Percentiles rank a stretch among this genome's conserved stretches.
These are phyloP conservation scores for Bombus soroeensis DNA, from an alignment of 1,140 invertebrate genomes.

Conservation along the genomic window DNA sequence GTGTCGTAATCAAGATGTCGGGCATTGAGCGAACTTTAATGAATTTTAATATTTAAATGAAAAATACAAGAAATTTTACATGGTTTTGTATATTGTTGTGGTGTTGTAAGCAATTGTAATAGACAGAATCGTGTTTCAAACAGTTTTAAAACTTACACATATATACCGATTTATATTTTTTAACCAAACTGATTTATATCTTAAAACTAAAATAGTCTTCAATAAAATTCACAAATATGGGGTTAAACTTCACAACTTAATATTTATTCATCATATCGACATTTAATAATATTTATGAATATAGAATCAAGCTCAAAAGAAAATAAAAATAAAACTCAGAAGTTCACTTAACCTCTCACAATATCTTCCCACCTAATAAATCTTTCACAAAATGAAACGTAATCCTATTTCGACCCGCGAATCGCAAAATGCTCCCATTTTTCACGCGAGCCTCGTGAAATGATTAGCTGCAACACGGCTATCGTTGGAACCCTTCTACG, in stretches of 20 bases:
- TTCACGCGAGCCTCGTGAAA: too few species aligned
- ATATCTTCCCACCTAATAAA: neutral
- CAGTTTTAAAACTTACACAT: neutral
- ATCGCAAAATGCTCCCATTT: neutral
- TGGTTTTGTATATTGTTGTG: neutral
- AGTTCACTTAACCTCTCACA: neutral
- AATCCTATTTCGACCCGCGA: accelerated
- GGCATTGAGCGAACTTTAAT: neutral
- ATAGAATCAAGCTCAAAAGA: neutral
- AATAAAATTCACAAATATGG: too few species aligned
- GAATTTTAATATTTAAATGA: neutral
- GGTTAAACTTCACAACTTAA: too few species aligned
- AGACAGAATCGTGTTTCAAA: neutral
- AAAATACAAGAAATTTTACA: neutral
- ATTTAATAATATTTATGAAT: neutral
- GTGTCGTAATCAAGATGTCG: too few species aligned
- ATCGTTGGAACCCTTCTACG: neutral
- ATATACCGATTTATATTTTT: too few species aligned
- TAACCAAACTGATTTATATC: too few species aligned
- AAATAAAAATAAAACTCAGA: neutral
- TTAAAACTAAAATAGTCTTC: too few species aligned
- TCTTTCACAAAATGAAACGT: neutral
- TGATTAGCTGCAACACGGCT: neutral
- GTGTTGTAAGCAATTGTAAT: neutral
- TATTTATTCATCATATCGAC: neutral